Conservation (phyloP, 2,888 invertebrate species). For the Ormyrus pomaceus region DNA sequence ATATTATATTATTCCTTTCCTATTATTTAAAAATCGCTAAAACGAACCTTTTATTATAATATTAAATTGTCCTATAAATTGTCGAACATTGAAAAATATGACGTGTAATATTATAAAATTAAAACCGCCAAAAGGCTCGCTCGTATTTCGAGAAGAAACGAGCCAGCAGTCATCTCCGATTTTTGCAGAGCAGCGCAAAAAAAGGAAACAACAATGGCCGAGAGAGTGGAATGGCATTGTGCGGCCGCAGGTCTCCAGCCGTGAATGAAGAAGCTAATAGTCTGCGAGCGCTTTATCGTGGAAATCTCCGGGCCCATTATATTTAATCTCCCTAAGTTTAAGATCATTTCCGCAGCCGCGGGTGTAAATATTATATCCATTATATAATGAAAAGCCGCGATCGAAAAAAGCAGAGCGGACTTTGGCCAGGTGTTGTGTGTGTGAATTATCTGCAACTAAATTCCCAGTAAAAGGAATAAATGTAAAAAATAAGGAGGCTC, state of each 20-base stretch:
- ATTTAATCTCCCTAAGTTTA: slow-evolving; percentile 7
- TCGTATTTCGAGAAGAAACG: slow-evolving; percentile 6
- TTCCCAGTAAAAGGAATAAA: neutral
- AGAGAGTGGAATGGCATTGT: slow-evolving; percentile 40
- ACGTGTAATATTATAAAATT: too few relatives aligned
- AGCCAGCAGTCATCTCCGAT: slow-evolving; percentile 37
- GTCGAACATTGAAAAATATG: too few relatives aligned
- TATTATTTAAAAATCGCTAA: too few relatives aligned
- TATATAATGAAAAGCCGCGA: neutral
- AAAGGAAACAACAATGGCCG: neutral
- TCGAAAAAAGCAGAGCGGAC: neutral
- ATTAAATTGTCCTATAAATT: too few relatives aligned
- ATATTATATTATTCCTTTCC: too few relatives aligned
- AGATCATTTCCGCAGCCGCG: slow-evolving; percentile 1
- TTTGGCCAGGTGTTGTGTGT: too few relatives aligned
- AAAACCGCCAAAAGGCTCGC: too few relatives aligned
- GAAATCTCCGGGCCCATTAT: neutral
- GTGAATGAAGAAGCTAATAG: slow-evolving; percentile 40
- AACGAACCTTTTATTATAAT: too few relatives aligned
- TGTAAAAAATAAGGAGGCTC: neutral
- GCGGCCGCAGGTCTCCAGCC: slow-evolving; percentile 29
- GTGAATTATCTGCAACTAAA: neutral
- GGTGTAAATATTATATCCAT: neutral
- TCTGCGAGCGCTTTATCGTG: neutral
- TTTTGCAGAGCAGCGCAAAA: neutral